Base-by-base conservation (phyloP, 2,888 invertebrate genomes). In the Drosophila kambysellisi region DNA sequence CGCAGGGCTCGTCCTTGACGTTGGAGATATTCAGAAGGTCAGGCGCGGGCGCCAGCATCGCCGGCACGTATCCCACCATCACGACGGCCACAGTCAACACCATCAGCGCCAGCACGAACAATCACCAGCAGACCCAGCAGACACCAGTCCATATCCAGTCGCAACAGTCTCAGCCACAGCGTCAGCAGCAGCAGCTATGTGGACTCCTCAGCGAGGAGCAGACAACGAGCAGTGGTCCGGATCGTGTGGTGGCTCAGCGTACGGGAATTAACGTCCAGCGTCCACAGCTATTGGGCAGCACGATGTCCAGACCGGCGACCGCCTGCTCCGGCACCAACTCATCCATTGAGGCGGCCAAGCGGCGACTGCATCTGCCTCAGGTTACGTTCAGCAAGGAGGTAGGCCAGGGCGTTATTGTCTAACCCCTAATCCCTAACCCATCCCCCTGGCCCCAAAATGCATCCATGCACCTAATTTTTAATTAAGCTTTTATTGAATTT, bases 371-470 rank as follows among this genome's bases (percentile, higher is more conserved):
- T 87, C 94, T 96, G 88, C 96, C 96, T 29, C 96, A 96, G 94
- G 97, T 97, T 92, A 96, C 97, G 61, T 97, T 97, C 94, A 97
- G 96, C 92, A 96, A 96, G 93, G 97, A 97, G 97, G 97, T 97
- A 95, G 97, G 97, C 96, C 96, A 95, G 89, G 97, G 97, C 75
- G 96, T 97, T 89, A 95, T 97, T 90, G 97, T 97, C 87, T 97
- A 64, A 60, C 33, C 17, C 25, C 25, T 1, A 46, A 20, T 3
- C 12, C 43, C 20, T 1, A 53, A 30, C 0, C 35, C 17, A n/a
- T 32, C 11, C 39, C 17, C 12, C n/a, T 4, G 11, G 37, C 32
- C 29, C 58, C 11, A 8, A 39, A n/a, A 46, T 12, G 20, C 46
- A 11, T 12, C 46, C 46, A 11, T 52, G 48, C 51, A 48, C 29